phyloP scores from a whole-genome alignment of 2,113 vertebrate species.

The Barbus barbus region DNA sequence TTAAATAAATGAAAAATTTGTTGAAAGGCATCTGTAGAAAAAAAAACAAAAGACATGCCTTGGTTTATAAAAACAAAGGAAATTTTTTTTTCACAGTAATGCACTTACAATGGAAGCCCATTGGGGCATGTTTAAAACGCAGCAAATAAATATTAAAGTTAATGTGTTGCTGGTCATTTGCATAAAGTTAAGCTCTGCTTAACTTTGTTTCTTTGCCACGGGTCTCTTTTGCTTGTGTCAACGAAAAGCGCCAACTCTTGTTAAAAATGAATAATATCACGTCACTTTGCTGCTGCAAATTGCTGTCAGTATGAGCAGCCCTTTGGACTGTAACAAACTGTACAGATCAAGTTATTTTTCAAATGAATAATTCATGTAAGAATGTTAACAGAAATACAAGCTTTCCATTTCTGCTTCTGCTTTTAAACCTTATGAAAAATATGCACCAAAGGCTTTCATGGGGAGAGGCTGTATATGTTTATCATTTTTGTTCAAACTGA shows the following conservation, averaged over 20 bases:
- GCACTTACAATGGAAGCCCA: background rate
- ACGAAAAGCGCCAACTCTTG: background rate
- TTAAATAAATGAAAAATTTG: background rate
- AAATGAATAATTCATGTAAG: background rate
- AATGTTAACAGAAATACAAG: background rate
- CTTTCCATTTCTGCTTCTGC: background rate
- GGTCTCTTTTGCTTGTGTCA: background rate
- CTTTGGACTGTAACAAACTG: background rate
- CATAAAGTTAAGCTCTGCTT: background rate
- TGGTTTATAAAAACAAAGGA: background rate
- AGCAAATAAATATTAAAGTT: background rate
- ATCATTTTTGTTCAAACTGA: background rate
- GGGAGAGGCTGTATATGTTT: background rate
- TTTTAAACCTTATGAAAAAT: background rate
- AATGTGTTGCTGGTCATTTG: background rate
- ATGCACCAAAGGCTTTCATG: background rate
- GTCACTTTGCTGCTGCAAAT: background rate
- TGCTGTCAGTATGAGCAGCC: background rate
- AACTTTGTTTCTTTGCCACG: background rate
- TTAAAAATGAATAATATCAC: background rate
- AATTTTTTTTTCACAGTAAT: background rate
- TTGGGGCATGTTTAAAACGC: background rate
- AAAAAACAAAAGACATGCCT: background rate
- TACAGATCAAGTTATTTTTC: background rate
- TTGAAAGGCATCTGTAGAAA: background rate